Percentiles rank a stretch among this genome's conserved stretches.
Evolutionary conservation across 2,888 invertebrate species (phyloP).

Genomic region (Imbricaverruca yamaguchii): DNA sequence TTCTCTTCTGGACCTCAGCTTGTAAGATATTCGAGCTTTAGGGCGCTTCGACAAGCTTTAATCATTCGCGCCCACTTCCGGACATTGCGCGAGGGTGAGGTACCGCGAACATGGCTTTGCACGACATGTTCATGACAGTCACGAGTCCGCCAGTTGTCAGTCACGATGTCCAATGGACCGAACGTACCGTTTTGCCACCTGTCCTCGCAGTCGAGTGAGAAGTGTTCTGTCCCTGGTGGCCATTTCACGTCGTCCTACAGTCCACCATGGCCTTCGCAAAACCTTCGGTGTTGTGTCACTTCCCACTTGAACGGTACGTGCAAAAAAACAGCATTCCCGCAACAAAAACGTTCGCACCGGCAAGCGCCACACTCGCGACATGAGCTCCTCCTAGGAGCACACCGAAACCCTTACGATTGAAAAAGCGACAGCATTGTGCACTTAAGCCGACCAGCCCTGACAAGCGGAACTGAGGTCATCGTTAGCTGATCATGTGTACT

Average conservation of each 20-base stretch:
- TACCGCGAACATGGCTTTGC: too few species aligned
- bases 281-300: conserved; percentile 1
- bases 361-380: neutral
- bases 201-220: conserved; percentile 4
- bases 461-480: neutral
- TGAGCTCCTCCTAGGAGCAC: neutral
- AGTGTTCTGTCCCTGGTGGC: neutral
- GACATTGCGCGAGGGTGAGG: too few species aligned
- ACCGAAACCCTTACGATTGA: neutral
- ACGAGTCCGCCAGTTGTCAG: too few species aligned
- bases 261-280: neutral
- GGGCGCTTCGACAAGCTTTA: too few species aligned
- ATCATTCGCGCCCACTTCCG: too few species aligned
- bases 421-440: neutral
- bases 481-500: too few species aligned
- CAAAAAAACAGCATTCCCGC: neutral
- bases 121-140: too few species aligned
- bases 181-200: neutral
- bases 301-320: neutral
- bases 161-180: too few species aligned
- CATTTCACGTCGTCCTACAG: neutral
- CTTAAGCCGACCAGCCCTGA: neutral
- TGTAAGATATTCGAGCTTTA: too few species aligned
- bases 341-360: neutral
- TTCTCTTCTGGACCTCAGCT: too few species aligned